Conservation (phyloP, 2,888 invertebrate species). For the Malacosoma neustria region DNA sequence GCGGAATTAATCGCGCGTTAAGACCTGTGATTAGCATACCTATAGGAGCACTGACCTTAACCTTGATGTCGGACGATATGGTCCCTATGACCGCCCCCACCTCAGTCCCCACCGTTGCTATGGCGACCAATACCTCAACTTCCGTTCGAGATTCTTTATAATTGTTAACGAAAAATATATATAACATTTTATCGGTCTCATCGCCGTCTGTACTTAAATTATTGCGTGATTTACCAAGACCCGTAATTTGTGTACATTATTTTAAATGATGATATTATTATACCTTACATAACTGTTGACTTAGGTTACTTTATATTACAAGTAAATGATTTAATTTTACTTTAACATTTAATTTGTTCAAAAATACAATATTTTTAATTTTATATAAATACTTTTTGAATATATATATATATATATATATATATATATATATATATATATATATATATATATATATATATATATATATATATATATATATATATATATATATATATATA, state of each 20-base stretch:
- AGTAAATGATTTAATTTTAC: too few relatives aligned
- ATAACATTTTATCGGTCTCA: background rate
- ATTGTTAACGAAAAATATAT: background rate
- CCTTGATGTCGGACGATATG: constrained; percentile 31
- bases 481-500: too few relatives aligned
- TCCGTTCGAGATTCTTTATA: constrained; percentile 21
- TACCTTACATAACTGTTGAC: background rate
- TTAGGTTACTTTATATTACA: background rate
- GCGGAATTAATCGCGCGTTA: too few relatives aligned
- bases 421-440: too few relatives aligned
- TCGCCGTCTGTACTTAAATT: constrained; percentile 2
- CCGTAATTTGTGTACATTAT: background rate
- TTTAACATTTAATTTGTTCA: too few relatives aligned
- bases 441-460: too few relatives aligned
- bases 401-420: too few relatives aligned
- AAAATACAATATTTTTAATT: too few relatives aligned
- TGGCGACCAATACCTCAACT: constrained; percentile 31
- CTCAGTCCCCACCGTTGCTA: constrained; percentile 18
- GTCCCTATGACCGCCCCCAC: too few relatives aligned
- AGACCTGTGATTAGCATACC: constrained; percentile 1
- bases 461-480: too few relatives aligned
- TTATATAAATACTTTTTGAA: too few relatives aligned
- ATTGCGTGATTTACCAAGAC: background rate
- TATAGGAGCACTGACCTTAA: constrained; percentile 37
- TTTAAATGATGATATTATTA: background rate